Evolutionary conservation across 2,888 invertebrate genomes (phyloP), one percentile per base, ranked within the genome.

Genomic region (Ceramica pisi): DNA sequence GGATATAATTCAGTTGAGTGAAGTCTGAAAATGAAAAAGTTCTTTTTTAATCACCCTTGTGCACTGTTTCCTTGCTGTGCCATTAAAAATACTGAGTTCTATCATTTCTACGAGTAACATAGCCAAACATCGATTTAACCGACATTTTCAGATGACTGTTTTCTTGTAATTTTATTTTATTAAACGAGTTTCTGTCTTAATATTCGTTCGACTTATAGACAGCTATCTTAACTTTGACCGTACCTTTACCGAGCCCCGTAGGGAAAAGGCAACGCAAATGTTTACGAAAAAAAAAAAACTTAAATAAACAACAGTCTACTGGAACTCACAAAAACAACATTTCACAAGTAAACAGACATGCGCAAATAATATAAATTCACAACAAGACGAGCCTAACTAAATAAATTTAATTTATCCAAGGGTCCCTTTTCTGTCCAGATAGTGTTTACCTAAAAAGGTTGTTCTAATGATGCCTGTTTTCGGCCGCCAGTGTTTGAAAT

Each of bases 381-480:
- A 57, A 67, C 59, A 71, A 64, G 8, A 16, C 48, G 7, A 50
- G 38, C 64, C 55, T 26, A 55, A 75, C 46, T 82, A 77, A 75
- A 82, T 74, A 79, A 70, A 79, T 84, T 77, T 65, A 71, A 75
- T 77, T 75, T 77, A 75, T 67, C 68, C 53, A 57, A 55, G 51
- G 63, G 60, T 63, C 67, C 61, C 44, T 35, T 72, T 71, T 60
- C 44, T 53, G 48, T 35, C 19, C n/a, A 63, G 23, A 71, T 66
- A 80, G 64, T 71, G 78, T 83, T 69, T 71, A 59, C 85, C 84
- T 67, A 81, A 83, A 81, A 81, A 60, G 86, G 81, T 55, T 19
- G 19, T 2, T 26, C 51, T 83, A 85, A 87, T 85, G 83, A 85
- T 73, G 75, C 75, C 85, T 82, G 63, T 85, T 86, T 78, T 73